These are phyloP conservation scores for Heliconius hortense DNA, from an alignment of 2,888 invertebrate species.

Conservation along the genomic window DNA sequence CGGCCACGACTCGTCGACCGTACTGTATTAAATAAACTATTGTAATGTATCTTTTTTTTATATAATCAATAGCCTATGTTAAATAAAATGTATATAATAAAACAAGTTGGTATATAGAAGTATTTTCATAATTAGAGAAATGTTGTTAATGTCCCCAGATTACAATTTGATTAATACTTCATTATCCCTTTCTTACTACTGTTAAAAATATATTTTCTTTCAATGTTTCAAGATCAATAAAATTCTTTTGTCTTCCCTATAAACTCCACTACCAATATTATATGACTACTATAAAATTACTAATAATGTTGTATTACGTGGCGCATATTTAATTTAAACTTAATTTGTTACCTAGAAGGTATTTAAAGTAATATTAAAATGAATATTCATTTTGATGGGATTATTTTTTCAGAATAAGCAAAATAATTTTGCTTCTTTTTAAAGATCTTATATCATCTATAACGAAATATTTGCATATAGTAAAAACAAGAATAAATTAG, in stretches of 20 bases:
- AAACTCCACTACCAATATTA: not conserved
- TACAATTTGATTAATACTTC: not conserved
- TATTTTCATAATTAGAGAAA: not conserved
- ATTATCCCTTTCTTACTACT: not conserved
- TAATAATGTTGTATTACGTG: not conserved
- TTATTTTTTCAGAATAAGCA: not conserved
- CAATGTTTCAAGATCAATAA: not conserved
- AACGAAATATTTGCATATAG: not conserved
- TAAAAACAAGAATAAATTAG: not conserved
- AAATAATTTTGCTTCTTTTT: not conserved
- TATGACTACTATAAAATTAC: not conserved
- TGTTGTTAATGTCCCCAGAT: not conserved
- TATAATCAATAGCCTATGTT: not conserved
- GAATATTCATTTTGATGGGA: not conserved
- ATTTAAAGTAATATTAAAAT: conserved; percentile 10
- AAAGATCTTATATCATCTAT: not conserved
- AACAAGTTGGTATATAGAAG: not conserved
- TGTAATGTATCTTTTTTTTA: not conserved
- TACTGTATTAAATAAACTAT: not conserved
- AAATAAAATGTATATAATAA: conserved; percentile 3
- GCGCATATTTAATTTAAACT: not conserved
- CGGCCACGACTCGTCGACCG: not conserved
- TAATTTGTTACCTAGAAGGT: conserved; percentile 4
- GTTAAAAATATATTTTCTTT: not conserved
- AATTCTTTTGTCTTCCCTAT: conserved; percentile 4